Percentiles rank a stretch among this genome's conserved stretches.
These are phyloP conservation scores for Anodontia alba DNA, from an alignment of 2,888 invertebrate species.

Conservation along the genomic window DNA sequence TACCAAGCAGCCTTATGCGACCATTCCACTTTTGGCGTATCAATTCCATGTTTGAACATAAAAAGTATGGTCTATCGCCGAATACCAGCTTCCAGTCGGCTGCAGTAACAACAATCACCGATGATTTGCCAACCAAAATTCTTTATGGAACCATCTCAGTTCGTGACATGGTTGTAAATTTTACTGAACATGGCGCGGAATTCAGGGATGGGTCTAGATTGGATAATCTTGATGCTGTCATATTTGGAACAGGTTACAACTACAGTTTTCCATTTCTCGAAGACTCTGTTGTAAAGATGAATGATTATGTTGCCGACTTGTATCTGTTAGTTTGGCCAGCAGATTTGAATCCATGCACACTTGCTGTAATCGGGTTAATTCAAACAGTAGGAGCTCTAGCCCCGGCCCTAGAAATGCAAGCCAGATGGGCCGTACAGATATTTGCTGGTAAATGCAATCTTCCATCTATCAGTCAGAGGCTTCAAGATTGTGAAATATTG, in stretches of 20 bases:
- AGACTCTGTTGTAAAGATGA: constrained; percentile 32
- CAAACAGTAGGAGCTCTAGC: constrained; percentile 56
- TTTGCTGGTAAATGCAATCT: constrained; percentile 47
- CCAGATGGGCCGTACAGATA: constrained; percentile 50
- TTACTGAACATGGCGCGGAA: constrained; percentile 46
- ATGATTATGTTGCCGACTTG: constrained; percentile 43
- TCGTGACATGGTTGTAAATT: constrained; percentile 33
- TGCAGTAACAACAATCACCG: constrained; percentile 46
- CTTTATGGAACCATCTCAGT: constrained; percentile 46
- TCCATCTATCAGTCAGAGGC: constrained; percentile 33
- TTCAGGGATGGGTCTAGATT: constrained; percentile 46
- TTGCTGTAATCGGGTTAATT: constrained; percentile 57
- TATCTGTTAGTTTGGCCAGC: constrained; percentile 55
- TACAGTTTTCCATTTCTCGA: constrained; percentile 59
- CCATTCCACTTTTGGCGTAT: constrained; percentile 51
- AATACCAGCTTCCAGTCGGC: constrained; percentile 48
- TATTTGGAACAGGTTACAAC: constrained; percentile 53
- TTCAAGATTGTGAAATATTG: constrained; percentile 27
- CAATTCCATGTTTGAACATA: constrained; percentile 51
- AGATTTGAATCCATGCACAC: constrained; percentile 38
- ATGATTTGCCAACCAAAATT: constrained; percentile 61
- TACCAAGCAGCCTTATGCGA: constrained; percentile 46
- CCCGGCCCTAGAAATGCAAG: constrained; percentile 59
- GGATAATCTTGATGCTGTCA: constrained; percentile 48
- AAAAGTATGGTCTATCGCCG: constrained; percentile 54